Percentiles rank a stretch among this genome's conserved stretches.
Evolutionary conservation across 2,888 invertebrate genomes (phyloP).

Genomic region (Phengaris alcon): DNA sequence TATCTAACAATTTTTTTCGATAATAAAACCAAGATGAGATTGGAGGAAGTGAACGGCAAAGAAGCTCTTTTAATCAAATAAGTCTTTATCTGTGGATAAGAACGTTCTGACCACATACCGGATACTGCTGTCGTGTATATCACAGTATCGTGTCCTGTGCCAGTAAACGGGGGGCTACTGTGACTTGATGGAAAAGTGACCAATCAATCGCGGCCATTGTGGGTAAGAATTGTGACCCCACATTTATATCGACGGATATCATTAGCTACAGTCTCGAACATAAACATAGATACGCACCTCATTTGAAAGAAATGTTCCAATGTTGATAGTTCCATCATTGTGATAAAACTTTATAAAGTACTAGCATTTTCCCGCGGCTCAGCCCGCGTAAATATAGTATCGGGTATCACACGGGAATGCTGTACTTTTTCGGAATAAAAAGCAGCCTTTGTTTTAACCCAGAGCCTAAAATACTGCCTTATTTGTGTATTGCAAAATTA

Average conservation of each 20-base stretch:
- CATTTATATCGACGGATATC: not conserved
- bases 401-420: too few relatives aligned
- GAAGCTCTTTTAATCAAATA: constrained; percentile 14
- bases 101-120: not conserved
- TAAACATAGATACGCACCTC: not conserved
- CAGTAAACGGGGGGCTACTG: constrained; percentile 11
- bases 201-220: constrained; percentile 8
- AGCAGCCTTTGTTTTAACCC: too few relatives aligned
- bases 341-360: too few relatives aligned
- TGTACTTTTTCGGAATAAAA: too few relatives aligned
- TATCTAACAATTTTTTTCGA: not conserved
- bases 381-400: too few relatives aligned
- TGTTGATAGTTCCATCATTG: too few relatives aligned
- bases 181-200: constrained; percentile 22
- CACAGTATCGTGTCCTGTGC: constrained; percentile 11
- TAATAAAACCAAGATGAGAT: not conserved
- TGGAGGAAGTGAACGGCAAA: constrained; percentile 7
- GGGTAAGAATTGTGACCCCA: not conserved
- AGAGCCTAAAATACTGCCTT: too few relatives aligned
- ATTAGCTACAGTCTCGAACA: too few relatives aligned
- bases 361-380: too few relatives aligned
- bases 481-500: not conserved
- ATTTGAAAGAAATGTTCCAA: not conserved
- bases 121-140: not conserved
- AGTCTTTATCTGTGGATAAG: constrained; percentile 16